A percentile compares a stretch with the other conserved stretches of the same genome.
These are phyloP conservation scores for Dromiciops gliroides DNA, from an alignment of 2,113 vertebrate genomes.

Conservation along the genomic window DNA sequence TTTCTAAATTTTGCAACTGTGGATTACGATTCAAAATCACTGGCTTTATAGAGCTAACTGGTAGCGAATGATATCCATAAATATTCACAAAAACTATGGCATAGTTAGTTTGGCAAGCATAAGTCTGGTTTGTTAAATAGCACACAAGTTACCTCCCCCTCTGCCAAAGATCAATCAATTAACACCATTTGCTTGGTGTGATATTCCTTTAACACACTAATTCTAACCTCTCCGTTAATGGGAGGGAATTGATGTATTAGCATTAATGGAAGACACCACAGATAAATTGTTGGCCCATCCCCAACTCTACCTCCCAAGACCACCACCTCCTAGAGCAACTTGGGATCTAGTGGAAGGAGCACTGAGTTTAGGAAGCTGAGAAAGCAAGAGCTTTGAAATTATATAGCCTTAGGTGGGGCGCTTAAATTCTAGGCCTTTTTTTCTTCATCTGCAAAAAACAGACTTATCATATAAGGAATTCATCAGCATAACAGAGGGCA, in stretches of 20 bases:
- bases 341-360: not conserved
- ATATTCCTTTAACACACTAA: conserved; percentile 18
- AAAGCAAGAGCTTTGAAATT: not conserved
- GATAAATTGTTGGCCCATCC: not conserved
- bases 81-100: not conserved
- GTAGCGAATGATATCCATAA: not conserved
- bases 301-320: not conserved
- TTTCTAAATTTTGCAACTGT: not conserved
- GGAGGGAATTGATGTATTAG: not conserved
- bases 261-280: not conserved
- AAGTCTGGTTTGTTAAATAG: not conserved
- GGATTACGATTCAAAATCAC: not conserved
- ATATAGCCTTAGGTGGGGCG: not conserved
- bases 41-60: not conserved
- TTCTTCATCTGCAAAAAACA: not conserved
- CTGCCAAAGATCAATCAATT: not conserved
- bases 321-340: not conserved
- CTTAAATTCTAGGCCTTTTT: not conserved
- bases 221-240: not conserved
- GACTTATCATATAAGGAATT: not conserved
- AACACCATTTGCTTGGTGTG: conserved; percentile 18
- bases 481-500: not conserved
- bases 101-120: not conserved
- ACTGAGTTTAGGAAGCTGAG: not conserved
- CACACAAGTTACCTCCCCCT: not conserved